Percentiles rank a stretch among this genome's conserved stretches.
phyloP scores from a whole-genome alignment of 2,797 vertebrate species.

The Peromyscus aztecus region DNA sequence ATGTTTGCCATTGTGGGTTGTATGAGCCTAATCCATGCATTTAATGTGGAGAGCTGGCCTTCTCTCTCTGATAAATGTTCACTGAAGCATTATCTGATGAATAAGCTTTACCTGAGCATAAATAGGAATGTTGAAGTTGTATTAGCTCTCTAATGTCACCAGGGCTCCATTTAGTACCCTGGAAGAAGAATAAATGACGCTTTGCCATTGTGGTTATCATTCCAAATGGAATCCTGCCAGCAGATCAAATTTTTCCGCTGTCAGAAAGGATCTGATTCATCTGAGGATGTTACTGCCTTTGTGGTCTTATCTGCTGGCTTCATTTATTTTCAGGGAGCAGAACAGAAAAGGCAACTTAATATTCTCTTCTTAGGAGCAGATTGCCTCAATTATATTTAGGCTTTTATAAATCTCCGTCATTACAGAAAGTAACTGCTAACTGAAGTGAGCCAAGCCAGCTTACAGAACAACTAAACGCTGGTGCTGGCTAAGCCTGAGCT shows the following conservation, averaged over 20 bases:
- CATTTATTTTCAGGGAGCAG: constrained; percentile 55
- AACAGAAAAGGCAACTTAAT: constrained; percentile 42
- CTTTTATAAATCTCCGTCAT: constrained; percentile 29
- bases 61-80: constrained; percentile 8
- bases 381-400: constrained; percentile 24
- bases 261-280: constrained; percentile 55
- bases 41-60: not conserved
- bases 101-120: not conserved
- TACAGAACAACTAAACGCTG: not conserved
- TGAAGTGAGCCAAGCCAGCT: constrained; percentile 12
- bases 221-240: constrained; percentile 15
- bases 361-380: constrained; percentile 64
- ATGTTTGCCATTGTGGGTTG: not conserved
- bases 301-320: constrained; percentile 65
- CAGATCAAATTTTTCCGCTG: constrained; percentile 41
- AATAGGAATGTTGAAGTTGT: not conserved
- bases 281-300: constrained; percentile 33
- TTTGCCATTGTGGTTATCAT: constrained; percentile 47
- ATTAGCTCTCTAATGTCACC: constrained; percentile 6
- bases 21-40: not conserved
- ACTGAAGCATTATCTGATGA: not conserved
- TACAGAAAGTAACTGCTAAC: constrained; percentile 19
- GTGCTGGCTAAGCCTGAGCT: not conserved
- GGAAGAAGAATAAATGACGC: not conserved
- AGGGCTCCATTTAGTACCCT: not conserved